Evolutionary conservation across 2,113 vertebrate genomes (phyloP).

Genomic region (Scytalopus superciliaris): DNA sequence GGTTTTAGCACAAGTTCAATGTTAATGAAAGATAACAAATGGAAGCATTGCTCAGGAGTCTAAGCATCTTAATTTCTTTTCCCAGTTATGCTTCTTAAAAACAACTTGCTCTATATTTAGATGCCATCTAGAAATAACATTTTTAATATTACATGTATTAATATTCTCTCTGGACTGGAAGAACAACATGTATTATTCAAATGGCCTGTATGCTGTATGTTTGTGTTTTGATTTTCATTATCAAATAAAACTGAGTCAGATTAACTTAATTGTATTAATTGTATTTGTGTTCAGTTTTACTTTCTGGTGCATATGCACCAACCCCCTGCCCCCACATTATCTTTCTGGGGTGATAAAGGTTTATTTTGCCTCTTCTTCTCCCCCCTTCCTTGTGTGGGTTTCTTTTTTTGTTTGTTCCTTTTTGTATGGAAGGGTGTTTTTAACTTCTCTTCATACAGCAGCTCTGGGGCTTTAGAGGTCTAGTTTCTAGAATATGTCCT

Average conservation of each 20-base stretch:
- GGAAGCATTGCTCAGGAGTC: not conserved
- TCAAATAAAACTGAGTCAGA: not conserved
- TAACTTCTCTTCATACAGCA: not conserved
- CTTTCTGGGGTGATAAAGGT: not conserved
- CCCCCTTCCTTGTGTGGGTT: fast-evolving
- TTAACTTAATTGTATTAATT: not conserved
- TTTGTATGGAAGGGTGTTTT: not conserved
- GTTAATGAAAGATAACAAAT: not conserved
- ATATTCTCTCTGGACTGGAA: not conserved
- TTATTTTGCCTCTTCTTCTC: not conserved
- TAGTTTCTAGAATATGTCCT: not conserved
- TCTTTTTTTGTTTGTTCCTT: not conserved
- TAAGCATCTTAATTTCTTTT: not conserved
- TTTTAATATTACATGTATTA: not conserved
- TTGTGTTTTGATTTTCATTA: not conserved
- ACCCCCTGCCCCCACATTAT: not conserved
- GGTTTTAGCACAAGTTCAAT: not conserved
- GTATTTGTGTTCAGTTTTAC: not conserved
- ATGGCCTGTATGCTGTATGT: not conserved
- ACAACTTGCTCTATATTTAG: not conserved
- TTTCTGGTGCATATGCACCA: not conserved
- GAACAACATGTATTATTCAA: not conserved
- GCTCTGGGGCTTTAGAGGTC: not conserved
- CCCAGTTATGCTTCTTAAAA: not conserved
- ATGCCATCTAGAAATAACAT: not conserved